Evolutionary conservation across 2,888 invertebrate genomes (phyloP), one percentile per base, ranked within the genome.

Genomic region (Terebella lapidaria): DNA sequence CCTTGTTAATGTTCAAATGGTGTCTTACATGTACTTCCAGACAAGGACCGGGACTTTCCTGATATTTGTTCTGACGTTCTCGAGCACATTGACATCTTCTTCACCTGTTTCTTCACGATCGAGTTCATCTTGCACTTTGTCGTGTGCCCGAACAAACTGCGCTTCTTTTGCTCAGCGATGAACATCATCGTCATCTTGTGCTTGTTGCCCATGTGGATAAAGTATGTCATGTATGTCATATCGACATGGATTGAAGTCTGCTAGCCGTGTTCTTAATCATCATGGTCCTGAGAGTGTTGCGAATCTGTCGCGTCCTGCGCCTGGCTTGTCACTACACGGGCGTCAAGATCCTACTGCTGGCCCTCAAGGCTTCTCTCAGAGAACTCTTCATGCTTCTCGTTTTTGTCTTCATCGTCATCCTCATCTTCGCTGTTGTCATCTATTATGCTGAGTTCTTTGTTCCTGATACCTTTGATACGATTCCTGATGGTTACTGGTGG

Each of bases 401-500:
- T 1, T 66, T 67, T 22, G 67, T 72, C 49, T 56, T 63, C 54
- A 68, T 71, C 49, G 67, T 66, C 4, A 65, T 71, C 18, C 56
- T 71, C 52, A 68, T 72, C 25, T 72, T 71, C 56, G 67, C 69
- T 1, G 67, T 69, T 26, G 59, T 70, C 22, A 71, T 72, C 5
- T 72, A 67, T 63, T 67, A 66, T 24, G 69, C 67, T 5, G 72
- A 72, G 61, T 67, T 71, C 46, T 64, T 69, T 49, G 60, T 49
- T 10, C 55, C 65, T 22, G 67, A 68, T 22, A 70, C 67, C 22
- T 72, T 70, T 58, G 56, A 57, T 10, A 67, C 62, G 24, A 67
- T 70, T 29, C 65, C 63, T 3, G 63, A 65, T 3, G 65, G 69
- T 3, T 69, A 69, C 61, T 72, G 72, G 72, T 72, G 72, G 72